Percentiles rank a stretch among this genome's conserved stretches.
These are phyloP conservation scores for Poeciliopsis prolifica DNA, from an alignment of 2,113 vertebrate genomes.

Conservation along the genomic window DNA sequence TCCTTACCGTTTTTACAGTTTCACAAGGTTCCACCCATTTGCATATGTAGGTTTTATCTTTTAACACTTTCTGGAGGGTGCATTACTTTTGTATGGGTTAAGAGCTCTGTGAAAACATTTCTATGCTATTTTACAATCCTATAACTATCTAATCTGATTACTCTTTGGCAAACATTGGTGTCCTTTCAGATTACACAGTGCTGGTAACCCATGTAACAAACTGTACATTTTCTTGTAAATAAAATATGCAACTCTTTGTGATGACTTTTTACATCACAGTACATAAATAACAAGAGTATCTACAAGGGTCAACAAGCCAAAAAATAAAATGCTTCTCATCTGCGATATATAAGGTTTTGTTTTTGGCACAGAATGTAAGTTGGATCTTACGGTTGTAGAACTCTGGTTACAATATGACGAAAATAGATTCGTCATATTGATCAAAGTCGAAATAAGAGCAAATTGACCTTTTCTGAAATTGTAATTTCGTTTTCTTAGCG, in stretches of 20 bases:
- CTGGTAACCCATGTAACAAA: constrained; percentile 99
- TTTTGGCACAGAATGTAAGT: too few species aligned
- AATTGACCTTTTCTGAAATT: too few species aligned
- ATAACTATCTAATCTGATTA: constrained; percentile 41
- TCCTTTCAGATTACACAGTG: constrained; percentile 83
- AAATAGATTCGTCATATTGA: too few species aligned
- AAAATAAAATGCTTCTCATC: too few species aligned
- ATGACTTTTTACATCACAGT: neutral
- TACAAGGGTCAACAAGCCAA: too few species aligned
- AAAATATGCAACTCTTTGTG: constrained; percentile 78
- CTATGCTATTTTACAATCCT: constrained; percentile 63
- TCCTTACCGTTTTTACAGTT: constrained; percentile 38
- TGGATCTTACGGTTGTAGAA: too few species aligned
- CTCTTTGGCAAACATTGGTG: constrained; percentile 47
- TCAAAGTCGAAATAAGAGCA: too few species aligned
- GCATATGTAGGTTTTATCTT: neutral
- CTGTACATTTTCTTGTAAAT: constrained; percentile 99
- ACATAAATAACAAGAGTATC: neutral
- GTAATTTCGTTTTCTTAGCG: too few species aligned
- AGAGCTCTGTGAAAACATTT: constrained; percentile 50
- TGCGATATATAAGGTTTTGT: too few species aligned
- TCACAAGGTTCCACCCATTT: constrained; percentile 39
- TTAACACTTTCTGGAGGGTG: neutral
- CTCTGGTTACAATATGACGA: too few species aligned
- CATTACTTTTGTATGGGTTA: constrained; percentile 4